Percentiles rank a stretch among this genome's conserved stretches.
phyloP scores from a whole-genome alignment of 2,888 invertebrate species.

The Hirtodrosophila trivittata region DNA sequence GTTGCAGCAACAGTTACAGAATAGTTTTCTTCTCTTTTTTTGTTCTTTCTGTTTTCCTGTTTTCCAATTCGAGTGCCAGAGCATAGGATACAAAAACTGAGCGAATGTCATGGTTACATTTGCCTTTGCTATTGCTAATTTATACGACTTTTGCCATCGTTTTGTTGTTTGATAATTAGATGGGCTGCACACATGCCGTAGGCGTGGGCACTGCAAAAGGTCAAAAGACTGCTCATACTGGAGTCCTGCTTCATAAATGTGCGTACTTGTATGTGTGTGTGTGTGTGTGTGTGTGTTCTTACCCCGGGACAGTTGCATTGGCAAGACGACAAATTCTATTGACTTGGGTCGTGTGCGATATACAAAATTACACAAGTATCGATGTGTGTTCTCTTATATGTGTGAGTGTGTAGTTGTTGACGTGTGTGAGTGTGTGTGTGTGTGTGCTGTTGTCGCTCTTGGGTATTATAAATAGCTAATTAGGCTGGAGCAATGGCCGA shows the following conservation, averaged over 20 bases:
- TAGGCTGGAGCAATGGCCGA: conserved; percentile 42
- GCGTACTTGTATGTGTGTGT: conserved; percentile 4
- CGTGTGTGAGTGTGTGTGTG: conserved; percentile 15
- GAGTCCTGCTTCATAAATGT: background rate
- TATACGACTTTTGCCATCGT: conserved; percentile 33
- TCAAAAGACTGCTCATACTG: conserved; percentile 30
- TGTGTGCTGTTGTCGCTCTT: conserved; percentile 10
- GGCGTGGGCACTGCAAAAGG: conserved; percentile 35
- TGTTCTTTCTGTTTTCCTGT: conserved; percentile 4
- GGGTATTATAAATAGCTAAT: conserved; percentile 70
- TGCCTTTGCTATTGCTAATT: conserved; percentile 42
- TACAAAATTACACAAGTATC: conserved; percentile 31
- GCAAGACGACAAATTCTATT: conserved; percentile 59
- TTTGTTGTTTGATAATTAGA: conserved; percentile 63
- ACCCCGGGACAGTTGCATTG: conserved; percentile 51
- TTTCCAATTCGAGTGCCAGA: conserved; percentile 17
- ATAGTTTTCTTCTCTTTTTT: conserved; percentile 28
- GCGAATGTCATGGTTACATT: conserved; percentile 46
- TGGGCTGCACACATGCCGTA: conserved; percentile 27
- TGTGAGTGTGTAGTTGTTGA: conserved; percentile 8
- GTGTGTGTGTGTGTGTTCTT: conserved; percentile 21
- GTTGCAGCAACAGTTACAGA: conserved; percentile 42
- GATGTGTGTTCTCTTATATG: conserved; percentile 17
- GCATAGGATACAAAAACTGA: too few relatives aligned
- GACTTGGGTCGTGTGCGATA: conserved; percentile 57